Percentiles rank a stretch among this genome's conserved stretches.
Evolutionary conservation across 2,113 vertebrate species (phyloP).

Genomic region (Ciconia boyciana): DNA sequence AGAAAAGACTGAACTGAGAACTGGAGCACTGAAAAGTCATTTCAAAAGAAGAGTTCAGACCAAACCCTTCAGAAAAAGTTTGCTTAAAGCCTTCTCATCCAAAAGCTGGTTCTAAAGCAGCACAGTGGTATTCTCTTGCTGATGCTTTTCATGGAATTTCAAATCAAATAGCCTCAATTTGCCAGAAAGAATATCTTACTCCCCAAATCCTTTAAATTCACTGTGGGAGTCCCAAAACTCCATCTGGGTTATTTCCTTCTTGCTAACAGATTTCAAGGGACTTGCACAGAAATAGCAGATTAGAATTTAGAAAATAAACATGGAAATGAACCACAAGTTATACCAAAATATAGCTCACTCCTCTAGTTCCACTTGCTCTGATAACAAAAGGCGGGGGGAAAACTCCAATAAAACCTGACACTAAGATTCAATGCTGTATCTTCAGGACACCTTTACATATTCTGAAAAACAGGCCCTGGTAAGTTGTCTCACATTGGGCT

Average conservation of each 20-base stretch:
- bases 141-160: neutral
- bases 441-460: neutral
- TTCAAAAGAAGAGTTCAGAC: neutral
- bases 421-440: neutral
- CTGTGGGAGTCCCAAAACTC: neutral
- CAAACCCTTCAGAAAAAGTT: neutral
- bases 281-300: neutral
- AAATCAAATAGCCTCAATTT: constrained; percentile 18
- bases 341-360: neutral
- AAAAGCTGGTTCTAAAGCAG: neutral
- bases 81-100: neutral
- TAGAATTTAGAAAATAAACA: constrained; percentile 13
- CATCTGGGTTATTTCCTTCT: neutral
- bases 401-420: neutral
- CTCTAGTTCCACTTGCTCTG: neutral
- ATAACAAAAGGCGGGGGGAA: neutral
- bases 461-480: neutral
- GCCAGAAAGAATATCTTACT: neutral
- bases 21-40: neutral
- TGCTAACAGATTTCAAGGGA: constrained; percentile 13
- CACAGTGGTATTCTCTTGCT: neutral
- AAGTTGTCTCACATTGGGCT: neutral
- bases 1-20: neutral
- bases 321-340: neutral
- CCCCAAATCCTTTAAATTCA: neutral